These are phyloP conservation scores for Drosophila mettleri DNA, from an alignment of 2,888 invertebrate species.

Conservation along the genomic window DNA sequence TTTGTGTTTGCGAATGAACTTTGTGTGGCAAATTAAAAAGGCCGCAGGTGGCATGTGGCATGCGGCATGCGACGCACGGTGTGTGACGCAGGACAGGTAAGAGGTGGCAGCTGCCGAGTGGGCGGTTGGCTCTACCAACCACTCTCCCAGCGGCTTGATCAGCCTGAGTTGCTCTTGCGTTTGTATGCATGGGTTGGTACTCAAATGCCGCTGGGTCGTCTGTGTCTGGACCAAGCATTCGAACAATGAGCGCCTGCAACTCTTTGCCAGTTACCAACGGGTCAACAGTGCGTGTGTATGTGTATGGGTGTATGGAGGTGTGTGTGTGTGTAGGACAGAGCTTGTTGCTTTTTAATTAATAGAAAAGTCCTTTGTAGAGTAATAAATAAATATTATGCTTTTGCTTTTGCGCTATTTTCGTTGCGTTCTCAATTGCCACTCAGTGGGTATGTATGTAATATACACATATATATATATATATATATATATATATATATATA, in stretches of 20 bases:
- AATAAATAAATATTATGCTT: slow-evolving; percentile 84
- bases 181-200: slow-evolving; percentile 58
- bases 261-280: slow-evolving; percentile 43
- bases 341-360: slow-evolving; percentile 85
- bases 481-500: not conserved
- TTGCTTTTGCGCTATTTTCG: slow-evolving; percentile 74
- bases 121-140: slow-evolving; percentile 20
- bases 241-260: slow-evolving; percentile 61
- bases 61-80: slow-evolving; percentile 14
- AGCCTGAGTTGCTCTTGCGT: slow-evolving; percentile 6
- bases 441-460: not conserved
- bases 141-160: slow-evolving; percentile 12
- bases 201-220: slow-evolving; percentile 66
- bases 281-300: slow-evolving; percentile 18
- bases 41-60: slow-evolving; percentile 72
- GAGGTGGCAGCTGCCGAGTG: slow-evolving; percentile 52
- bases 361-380: slow-evolving; percentile 84
- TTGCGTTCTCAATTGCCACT: slow-evolving; percentile 56
- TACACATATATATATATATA: not conserved
- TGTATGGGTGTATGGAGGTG: slow-evolving; percentile 8
- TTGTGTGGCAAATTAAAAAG: slow-evolving; percentile 81
- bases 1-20: slow-evolving; percentile 73
- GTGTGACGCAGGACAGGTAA: slow-evolving; percentile 58
- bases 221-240: slow-evolving; percentile 51
- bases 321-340: slow-evolving; percentile 36